Evolutionary conservation across 2,888 invertebrate genomes (phyloP).

Genomic region (Cephonodes hylas): DNA sequence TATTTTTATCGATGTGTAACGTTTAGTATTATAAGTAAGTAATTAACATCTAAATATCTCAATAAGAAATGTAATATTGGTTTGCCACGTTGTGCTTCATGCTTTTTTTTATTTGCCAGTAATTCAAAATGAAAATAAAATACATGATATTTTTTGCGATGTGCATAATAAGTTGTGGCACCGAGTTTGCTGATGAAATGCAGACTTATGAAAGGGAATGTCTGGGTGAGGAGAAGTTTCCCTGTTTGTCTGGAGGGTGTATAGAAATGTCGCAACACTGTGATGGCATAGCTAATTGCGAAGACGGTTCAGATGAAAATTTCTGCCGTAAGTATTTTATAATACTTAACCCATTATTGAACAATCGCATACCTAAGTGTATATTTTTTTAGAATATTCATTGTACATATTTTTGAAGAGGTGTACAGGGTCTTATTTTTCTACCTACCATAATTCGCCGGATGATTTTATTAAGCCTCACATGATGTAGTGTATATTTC

Average conservation of each 20-base stretch:
- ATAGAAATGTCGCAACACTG: slow-evolving; percentile 80
- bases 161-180: slow-evolving; percentile 33
- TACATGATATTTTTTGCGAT: slow-evolving; percentile 20
- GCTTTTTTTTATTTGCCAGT: neutral
- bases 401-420: too few species aligned
- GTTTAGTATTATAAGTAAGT: neutral
- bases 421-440: too few species aligned
- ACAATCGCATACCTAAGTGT: neutral
- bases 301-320: slow-evolving; percentile 82
- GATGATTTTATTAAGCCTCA: too few species aligned
- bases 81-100: neutral
- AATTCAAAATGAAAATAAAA: neutral
- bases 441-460: too few species aligned
- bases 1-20: neutral
- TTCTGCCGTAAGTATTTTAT: slow-evolving; percentile 57
- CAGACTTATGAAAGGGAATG: slow-evolving; percentile 52
- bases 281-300: slow-evolving; percentile 81
- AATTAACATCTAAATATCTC: neutral
- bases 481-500: too few species aligned
- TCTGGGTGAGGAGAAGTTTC: slow-evolving; percentile 50
- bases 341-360: neutral
- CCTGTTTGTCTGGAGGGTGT: slow-evolving; percentile 71
- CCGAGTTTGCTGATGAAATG: slow-evolving; percentile 51
- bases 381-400: too few species aligned
- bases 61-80: neutral